Evolutionary conservation across 92 coral and sea anemone genomes (phyloP), one percentile per base, ranked within the genome.

Genomic region (Paragorgia papillata): DNA sequence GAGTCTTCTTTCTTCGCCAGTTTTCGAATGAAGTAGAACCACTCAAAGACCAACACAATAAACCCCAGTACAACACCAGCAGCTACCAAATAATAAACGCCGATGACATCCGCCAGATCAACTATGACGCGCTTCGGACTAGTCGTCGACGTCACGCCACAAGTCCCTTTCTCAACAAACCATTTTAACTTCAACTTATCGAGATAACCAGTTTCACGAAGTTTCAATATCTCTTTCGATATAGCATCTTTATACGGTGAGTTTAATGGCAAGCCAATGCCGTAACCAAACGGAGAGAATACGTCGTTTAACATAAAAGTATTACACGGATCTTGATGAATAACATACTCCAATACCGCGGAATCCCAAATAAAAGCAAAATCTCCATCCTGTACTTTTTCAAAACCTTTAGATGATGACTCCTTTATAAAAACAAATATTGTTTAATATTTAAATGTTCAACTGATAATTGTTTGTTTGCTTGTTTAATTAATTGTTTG

Each of bases 321-420:
- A 14, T 88, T 83, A 34, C 97, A 92, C 20, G 83, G 89, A 9
- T 44, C 75, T 24, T 74, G 80, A 15, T 79, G 39, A 37, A 89
- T 94, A 2, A 66, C 63, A 46, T 89, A 83, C 28, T 92, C 92
- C 54, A 92, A 44, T 5, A 90, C 84, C 17, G 86, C 85, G n/a
- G 97, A 92, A 80, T 90, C 97, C 97, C 97, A 89, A 22, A 92
- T 76, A 59, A 92, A 89, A 9, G 96, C 97, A 28, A 64, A 92
- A 17, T 84, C 79, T 8, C 88, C 88, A 22, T 85, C 22, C 34
- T 83, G 88, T 12, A 74, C 92, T 57, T 28, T 87, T 17, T 60
- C 77, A 5, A 92, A 85, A 9, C 96, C 97, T 35, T 79, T 79
- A 0, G 68, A 2, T 27, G 68, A 62, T 27, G 68, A 31, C 31